Base-by-base conservation (phyloP, 2,113 vertebrate genomes). In the Podocnemis expansa region DNA sequence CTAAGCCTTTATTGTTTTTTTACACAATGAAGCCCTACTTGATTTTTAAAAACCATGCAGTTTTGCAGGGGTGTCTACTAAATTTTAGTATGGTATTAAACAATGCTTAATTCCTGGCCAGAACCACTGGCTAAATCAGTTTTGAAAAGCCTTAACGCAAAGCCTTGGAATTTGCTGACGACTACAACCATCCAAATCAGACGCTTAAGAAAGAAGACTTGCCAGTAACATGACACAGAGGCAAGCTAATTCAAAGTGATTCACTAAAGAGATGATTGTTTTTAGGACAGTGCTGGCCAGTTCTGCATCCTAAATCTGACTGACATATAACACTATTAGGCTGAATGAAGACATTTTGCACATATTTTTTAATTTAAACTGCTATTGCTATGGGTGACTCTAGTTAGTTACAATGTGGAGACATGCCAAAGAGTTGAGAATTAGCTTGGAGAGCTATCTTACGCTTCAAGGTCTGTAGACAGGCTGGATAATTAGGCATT, bases 341-440 rank as follows among this genome's bases (percentile, higher is more conserved):
- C 93, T 92, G 87, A 96, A 97, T 79, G 83, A 97, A 97, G 90
- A 96, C 78, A 54, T 89, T 97, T 96, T 90, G 94, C 93, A 93
- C 93, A 93, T 94, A 92, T 91, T 97, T 96, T n/a, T 94, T 96
- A 89, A 89, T 94, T 91, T 97, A 93, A 96, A 98, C 94, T 96
- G 84, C 85, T 90, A 95, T 94, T 96, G 97, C 95, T 97, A 94
- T 84, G 91, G 91, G 96, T 96, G 95, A 95, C 95, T 89, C 95
- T 94, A 89, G 81, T 91, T 81, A 91, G 79, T 89, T 83, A 51
- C 82, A 70, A 78, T 0, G 6, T 96, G 96, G 88, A 91, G 34
- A 60, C 34, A 73, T 67, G 89, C 95, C 91, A 95, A 87, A 80
- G 25, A 84, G 25, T 76, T 90, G 45, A 82, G 49, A 95, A 87